Evolutionary conservation across 2,113 vertebrate genomes (phyloP).

Genomic region (Lophura nycthemera): DNA sequence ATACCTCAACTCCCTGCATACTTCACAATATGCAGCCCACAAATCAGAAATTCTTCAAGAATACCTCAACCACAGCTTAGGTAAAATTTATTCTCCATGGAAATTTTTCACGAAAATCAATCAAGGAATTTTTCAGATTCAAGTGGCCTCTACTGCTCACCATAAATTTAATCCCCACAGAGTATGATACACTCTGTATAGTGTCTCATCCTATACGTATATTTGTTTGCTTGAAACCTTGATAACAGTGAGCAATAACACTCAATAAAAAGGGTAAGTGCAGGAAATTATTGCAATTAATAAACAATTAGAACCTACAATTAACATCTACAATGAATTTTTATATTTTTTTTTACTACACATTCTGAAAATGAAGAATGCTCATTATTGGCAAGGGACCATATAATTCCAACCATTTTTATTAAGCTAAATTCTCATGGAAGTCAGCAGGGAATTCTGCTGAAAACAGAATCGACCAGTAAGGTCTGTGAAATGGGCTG

Average conservation of each 20-base stretch:
- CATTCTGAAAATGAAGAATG: neutral
- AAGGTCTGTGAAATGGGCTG: neutral
- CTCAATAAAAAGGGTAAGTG: neutral
- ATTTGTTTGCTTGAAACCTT: neutral
- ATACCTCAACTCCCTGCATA: neutral
- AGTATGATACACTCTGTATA: neutral
- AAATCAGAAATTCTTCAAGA: conserved; percentile 53
- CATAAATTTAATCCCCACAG: neutral
- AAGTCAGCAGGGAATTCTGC: neutral
- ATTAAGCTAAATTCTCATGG: neutral
- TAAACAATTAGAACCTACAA: neutral
- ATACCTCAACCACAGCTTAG: neutral
- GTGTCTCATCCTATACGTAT: neutral
- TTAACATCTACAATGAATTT: neutral
- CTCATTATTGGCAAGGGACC: neutral
- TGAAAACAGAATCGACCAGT: neutral
- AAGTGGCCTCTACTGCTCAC: neutral
- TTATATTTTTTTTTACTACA: neutral
- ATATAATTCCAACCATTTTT: neutral
- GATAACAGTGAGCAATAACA: neutral
- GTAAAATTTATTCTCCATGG: conserved; percentile 26
- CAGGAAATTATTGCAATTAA: neutral
- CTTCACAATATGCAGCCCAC: neutral
- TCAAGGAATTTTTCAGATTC: neutral
- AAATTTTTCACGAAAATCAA: conserved; percentile 35